phyloP scores from a whole-genome alignment of 2,888 invertebrate genomes.

The Harpalus rubripes region DNA sequence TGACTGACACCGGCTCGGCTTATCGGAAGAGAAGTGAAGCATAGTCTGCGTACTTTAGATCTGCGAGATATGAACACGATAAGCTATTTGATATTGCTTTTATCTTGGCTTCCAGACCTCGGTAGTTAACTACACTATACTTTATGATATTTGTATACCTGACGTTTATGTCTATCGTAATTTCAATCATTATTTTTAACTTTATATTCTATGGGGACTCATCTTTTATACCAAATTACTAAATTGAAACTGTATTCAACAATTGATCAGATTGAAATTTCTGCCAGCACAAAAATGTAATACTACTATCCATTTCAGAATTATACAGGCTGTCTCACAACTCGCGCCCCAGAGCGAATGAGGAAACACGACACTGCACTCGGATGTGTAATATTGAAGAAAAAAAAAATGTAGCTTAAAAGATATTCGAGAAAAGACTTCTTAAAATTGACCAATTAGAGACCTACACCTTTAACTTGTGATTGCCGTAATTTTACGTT shows the following conservation, averaged over 20 bases:
- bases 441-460: too few relatives aligned
- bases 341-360: too few relatives aligned
- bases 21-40: slow-evolving; percentile 5
- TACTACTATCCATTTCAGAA: too few relatives aligned
- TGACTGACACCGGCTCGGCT: background rate
- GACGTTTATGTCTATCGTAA: slow-evolving; percentile 2
- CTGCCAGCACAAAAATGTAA: too few relatives aligned
- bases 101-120: background rate
- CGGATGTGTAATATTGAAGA: too few relatives aligned
- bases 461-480: too few relatives aligned
- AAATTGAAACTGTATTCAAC: background rate
- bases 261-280: too few relatives aligned
- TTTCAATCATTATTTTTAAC: slow-evolving; percentile 1
- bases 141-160: slow-evolving; percentile 7
- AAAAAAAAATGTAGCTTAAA: too few relatives aligned
- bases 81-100: background rate
- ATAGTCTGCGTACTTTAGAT: background rate
- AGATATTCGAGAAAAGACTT: too few relatives aligned
- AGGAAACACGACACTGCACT: too few relatives aligned
- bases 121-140: background rate
- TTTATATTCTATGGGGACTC: background rate
- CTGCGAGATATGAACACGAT: background rate
- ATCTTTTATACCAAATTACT: slow-evolving; percentile 3
- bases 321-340: too few relatives aligned
- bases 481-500: too few relatives aligned